Percentiles rank a stretch among this genome's conserved stretches.
Evolutionary conservation across 2,888 invertebrate species (phyloP).

Genomic region (Drosophila infuscata): DNA sequence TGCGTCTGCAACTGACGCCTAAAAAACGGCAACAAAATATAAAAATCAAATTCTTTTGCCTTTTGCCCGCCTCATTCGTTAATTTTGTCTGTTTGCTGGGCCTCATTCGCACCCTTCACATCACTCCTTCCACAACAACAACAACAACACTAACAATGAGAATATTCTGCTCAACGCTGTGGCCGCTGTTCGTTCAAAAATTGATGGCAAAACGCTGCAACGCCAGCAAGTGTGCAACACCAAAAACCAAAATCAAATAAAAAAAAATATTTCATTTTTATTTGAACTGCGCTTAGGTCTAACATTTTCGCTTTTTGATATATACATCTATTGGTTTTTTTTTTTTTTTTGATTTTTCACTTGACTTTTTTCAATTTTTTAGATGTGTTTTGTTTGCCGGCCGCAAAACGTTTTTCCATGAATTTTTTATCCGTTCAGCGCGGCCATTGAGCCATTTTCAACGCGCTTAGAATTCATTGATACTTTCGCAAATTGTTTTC

Average conservation of each 20-base stretch:
- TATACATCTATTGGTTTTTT: slow-evolving; percentile 23
- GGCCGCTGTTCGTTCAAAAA: slow-evolving; percentile 52
- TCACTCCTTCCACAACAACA: background rate
- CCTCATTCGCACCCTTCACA: slow-evolving; percentile 44
- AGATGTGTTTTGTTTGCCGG: slow-evolving; percentile 51
- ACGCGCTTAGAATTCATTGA: slow-evolving; percentile 76
- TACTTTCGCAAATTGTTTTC: slow-evolving; percentile 69
- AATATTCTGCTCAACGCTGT: slow-evolving; percentile 27
- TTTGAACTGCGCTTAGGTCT: slow-evolving; percentile 35
- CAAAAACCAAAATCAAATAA: slow-evolving; percentile 43
- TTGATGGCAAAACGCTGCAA: slow-evolving; percentile 40
- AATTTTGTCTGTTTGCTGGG: slow-evolving; percentile 62
- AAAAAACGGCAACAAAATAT: slow-evolving; percentile 77
- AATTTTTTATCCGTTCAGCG: slow-evolving; percentile 76
- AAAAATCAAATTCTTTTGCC: slow-evolving; percentile 75
- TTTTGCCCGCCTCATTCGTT: slow-evolving; percentile 66
- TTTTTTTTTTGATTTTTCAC: slow-evolving; percentile 24
- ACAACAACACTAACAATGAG: background rate
- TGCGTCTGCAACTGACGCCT: slow-evolving; percentile 74
- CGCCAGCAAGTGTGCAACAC: slow-evolving; percentile 53
- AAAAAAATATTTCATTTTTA: slow-evolving; percentile 21
- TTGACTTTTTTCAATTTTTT: slow-evolving; percentile 34
- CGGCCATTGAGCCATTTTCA: slow-evolving; percentile 71
- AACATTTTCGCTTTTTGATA: slow-evolving; percentile 60
- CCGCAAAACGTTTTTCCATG: slow-evolving; percentile 75